Base-by-base conservation (phyloP, 2,888 invertebrate genomes). In the Euproctis similis region DNA sequence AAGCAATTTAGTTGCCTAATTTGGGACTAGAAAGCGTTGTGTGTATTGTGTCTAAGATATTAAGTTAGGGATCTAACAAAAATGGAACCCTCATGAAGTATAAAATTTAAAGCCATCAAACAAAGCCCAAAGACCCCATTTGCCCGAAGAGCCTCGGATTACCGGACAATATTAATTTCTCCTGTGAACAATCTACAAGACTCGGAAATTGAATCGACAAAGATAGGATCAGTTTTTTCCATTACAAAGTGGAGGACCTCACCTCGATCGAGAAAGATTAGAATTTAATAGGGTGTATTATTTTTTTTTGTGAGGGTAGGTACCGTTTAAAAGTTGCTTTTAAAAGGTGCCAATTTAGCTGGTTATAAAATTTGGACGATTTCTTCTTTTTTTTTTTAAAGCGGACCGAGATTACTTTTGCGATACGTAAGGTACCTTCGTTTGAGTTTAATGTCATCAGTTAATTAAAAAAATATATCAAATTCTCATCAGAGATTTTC, bases 201-300 rank as follows among this genome's bases (percentile, higher is more conserved):
- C 54, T 56, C 59, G 47, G 39, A 60, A 65, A 66, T 65, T 65
- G 63, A 62, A 66, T 66, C 49, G 36, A 31, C 14, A 36, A 24
- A 44, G 66, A 66, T 64, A 59, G 33, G 54, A 67, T 62, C 61
- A 53, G 36, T 59, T 66, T 56, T 57, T 64, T 59, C 57, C 58
- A 64, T 63, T 59, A 59, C 55, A 55, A 55, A 62, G 50, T 61
- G 58, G 46, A 35, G 46, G 37, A n/a, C n/a, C 41, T 43, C 40
- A 33, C 43, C 43, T 43, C 35, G 43, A 47, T 50, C 42, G 42
- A 30, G 28, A 28, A 32, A 51, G 58, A 60, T 57, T 58, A 58
- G 46, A 58, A 46, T 61, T 62, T 60, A 65, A 59, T 55, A 52
- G 53, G 50, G 53, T 49, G 39, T 55, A 59, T 62, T 51, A 58